A percentile compares a stretch with the other conserved stretches of the same genome.
Conservation (phyloP, 2,888 invertebrate species). For the Pseudococcus viburni region DNA sequence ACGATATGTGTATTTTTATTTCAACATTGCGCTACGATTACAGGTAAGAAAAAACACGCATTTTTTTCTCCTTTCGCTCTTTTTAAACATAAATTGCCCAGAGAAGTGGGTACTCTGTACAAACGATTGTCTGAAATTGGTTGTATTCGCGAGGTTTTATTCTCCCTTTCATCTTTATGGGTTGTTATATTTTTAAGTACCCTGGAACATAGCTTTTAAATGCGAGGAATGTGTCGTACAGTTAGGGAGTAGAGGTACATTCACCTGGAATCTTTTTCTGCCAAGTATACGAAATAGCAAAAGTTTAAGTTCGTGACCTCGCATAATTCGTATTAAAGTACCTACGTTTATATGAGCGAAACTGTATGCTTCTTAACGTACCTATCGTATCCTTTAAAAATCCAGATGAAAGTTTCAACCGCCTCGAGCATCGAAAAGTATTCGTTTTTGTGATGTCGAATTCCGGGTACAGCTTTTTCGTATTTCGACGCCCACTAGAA, state of each 20-base stretch:
- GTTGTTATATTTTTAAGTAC: constrained; percentile 7
- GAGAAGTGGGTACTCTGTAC: neutral
- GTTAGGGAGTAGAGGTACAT: neutral
- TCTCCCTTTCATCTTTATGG: constrained; percentile 10
- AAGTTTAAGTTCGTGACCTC: constrained; percentile 37
- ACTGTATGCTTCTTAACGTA: neutral
- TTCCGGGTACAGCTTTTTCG: neutral
- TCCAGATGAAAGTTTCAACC: neutral
- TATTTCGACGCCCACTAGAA: neutral
- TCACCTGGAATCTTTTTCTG: constrained; percentile 9
- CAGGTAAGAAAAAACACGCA: constrained; percentile 58
- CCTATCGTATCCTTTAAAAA: neutral
- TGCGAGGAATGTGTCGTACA: neutral
- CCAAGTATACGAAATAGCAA: neutral
- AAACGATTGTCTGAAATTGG: neutral
- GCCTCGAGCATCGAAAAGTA: neutral
- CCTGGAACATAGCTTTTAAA: neutral
- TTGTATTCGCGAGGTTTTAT: neutral
- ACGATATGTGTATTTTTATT: constrained; percentile 23
- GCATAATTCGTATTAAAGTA: constrained; percentile 18
- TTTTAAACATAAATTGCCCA: neutral
- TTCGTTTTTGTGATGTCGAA: neutral
- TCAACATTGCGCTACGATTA: constrained; percentile 26
- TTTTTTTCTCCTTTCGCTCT: neutral
- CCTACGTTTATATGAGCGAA: neutral